Evolutionary conservation across 2,888 invertebrate genomes (phyloP), one percentile per base, ranked within the genome.

Genomic region (Carabus problematicus): DNA sequence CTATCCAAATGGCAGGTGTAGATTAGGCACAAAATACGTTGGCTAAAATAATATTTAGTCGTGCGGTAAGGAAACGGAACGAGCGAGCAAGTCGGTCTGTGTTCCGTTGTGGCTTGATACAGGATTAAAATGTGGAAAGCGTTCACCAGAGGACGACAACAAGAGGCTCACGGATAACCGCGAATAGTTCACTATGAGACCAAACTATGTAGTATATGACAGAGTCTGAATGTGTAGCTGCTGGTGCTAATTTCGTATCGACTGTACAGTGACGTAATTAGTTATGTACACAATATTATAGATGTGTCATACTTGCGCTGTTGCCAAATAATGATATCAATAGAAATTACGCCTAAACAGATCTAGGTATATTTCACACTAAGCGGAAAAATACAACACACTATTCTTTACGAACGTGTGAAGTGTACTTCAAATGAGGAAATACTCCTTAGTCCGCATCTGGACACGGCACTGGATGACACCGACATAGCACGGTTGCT

Each of bases 11-110:
- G 42, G 42, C 54, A 67, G 67, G 54, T n/a, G n/a, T 67, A 60
- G 67, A 67, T 67, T 67, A 67, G 52, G 52, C 40, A 41, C 54
- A 54, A 67, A 67, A 67, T 67, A 67, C 60, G 42, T 60, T 42
- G 52, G 54, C 67, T 67, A 67, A 60, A 67, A 67, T 67, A 67
- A 67, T 67, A 67, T 67, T 67, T 60, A 67, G 67, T 67, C 67
- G 60, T 67, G 67, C 67, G 60, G 60, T 60, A 67, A 60, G 60
- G 45, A 58, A 59, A 58, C 59, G 16, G 66, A n/a, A 19, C 9
- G 12, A 29, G 63, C n/a, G 54, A 39, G 54, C 41, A 14, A 40
- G 52, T 29, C 40, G 39, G 11, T 39, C 58, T 52, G 56, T 56
- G 29, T 39, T 19, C 40, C 18, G 56, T 56, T 56, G 56, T 29